Base-by-base conservation (phyloP, 2,113 vertebrate genomes). In the Stigmatopora argus region DNA sequence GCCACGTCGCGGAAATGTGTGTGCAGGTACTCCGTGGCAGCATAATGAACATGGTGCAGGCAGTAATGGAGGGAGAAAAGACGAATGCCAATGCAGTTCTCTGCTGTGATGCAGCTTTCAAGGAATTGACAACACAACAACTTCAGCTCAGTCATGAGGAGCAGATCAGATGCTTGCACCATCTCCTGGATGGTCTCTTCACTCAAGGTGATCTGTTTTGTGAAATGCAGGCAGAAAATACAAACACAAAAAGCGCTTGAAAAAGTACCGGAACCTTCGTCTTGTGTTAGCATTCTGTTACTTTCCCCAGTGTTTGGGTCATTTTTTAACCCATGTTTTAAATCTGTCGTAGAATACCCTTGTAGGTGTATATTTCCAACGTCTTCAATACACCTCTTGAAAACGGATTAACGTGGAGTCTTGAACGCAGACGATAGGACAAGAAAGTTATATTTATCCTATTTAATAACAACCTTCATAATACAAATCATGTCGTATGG, bases 151-250 rank as follows among this genome's bases (percentile, higher is more conserved):
- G 94, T 96, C 78, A 99, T 92, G 70, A 99, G 93, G 53, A 99
- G 92, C 65, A 99, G 90, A 87, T 99, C 97, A 0, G 97, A 96
- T 0, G 95, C 96, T 80, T 99, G 97, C 14, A 99, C 95, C 76
- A 97, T 93, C 68, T 98, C 97, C 82, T 99, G 97, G 85, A 99
- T 95, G 34, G 95, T 99, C 19, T 98, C 96, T 88, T 99, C 97
- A 61, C 88, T 95, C 74, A 99, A 89, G 57, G 87, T 90, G 82
- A 99, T 96, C 97, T 99, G 88, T 15, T 51, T 41, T 10, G 61
- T 9, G 15, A 21, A 21, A 41, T 41, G 38, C n/a, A 0, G 10
- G 35, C 9, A 52, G 6, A 59, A 21, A 34, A 68, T 38, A 67
- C 26, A 51, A 38, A 70, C 17, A 46, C 18, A 58, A 53, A 62